Percentiles rank a stretch among this genome's conserved stretches.
Evolutionary conservation across 2,113 vertebrate genomes (phyloP).

Genomic region (Dasyurus viverrinus): DNA sequence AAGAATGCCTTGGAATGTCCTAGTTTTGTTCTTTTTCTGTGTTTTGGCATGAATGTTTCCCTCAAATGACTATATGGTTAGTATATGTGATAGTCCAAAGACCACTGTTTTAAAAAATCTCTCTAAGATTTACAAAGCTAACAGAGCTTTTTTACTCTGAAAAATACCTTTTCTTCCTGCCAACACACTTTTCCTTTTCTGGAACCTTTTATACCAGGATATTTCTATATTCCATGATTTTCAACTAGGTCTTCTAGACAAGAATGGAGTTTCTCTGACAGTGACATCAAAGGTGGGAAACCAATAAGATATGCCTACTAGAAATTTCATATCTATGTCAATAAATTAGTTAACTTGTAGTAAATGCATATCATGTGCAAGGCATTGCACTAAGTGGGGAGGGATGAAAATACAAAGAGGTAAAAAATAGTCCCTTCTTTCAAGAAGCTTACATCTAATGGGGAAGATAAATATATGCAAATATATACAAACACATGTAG

Average conservation of each 20-base stretch:
- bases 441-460: neutral
- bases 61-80: neutral
- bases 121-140: neutral
- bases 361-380: neutral
- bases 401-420: neutral
- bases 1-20: neutral
- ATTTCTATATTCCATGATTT: neutral
- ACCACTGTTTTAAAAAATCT: neutral
- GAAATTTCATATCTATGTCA: neutral
- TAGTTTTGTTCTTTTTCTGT: neutral
- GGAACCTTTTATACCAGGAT: neutral
- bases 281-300: neutral
- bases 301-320: neutral
- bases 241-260: neutral
- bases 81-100: neutral
- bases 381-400: neutral
- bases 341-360: constrained; percentile 1
- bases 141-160: neutral
- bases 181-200: neutral
- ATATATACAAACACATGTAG: neutral
- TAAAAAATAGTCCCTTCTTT: neutral
- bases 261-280: neutral
- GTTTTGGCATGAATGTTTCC: neutral
- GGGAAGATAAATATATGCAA: neutral
- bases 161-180: neutral